Evolutionary conservation across 2,888 invertebrate species (phyloP), one percentile per base, ranked within the genome.

Genomic region (Bombylius major): DNA sequence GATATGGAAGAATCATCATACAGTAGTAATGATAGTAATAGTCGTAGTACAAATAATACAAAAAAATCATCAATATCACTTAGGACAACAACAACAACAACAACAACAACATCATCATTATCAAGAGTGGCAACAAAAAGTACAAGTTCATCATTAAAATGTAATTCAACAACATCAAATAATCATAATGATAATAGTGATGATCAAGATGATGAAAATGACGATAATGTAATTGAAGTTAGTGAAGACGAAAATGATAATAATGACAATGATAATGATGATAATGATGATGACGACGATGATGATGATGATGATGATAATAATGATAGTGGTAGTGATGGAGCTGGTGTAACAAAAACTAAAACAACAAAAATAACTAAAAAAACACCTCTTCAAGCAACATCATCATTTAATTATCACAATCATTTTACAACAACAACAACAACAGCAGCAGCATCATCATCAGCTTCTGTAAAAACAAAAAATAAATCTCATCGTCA

Each of bases 91-190:
- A 77, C 65, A 78, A 76, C 71, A 78, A 76, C 76, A 76, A 75
- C 75, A 77, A 77, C 76, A 77, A 76, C 78, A 77, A 77, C 76
- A 76, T 77, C 76, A 76, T 76, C 72, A 76, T 77, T 73, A 78
- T 77, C 76, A 77, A 77, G 72, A 76, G 77, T 72, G 77, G 78
- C 68, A 77, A 78, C 76, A 73, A 75, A 72, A 75, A 56, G 53
- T 53, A 77, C 65, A 70, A 75, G 70, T 76, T 82, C 76, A 79
- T 82, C 79, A 80, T 82, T 81, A 81, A 82, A 53, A 12, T 53
- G 53, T 36, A 53, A 50, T 14, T 13, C 39, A 42, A 4, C 39
- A 42, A 42, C 39, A 42, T 11, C 39, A 42, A 42, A 11, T 11
- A 36, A 36, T 36, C 6, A 36, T 36, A 6, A 5, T 42, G 7